Base-by-base conservation (phyloP, 1,140 invertebrate genomes). In the Homarus americanus region DNA sequence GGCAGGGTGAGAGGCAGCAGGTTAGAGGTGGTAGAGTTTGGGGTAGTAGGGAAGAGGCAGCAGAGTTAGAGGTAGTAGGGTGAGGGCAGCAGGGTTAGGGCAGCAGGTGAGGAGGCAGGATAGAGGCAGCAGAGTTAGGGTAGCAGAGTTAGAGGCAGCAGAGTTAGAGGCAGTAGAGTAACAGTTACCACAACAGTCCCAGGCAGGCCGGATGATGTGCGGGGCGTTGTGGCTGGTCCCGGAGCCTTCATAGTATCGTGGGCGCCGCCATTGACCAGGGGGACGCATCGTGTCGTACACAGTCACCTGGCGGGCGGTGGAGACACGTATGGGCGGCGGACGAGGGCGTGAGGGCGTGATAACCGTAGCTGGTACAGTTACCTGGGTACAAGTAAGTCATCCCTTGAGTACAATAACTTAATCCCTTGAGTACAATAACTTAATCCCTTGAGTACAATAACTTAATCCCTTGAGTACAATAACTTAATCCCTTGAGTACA, bases 231-330 rank as follows among this genome's bases (percentile, higher is more conserved):
- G 41, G 93, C 94, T 20, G 94, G 94, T 76, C 91, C 93, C 63
- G 94, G 93, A 76, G 93, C 93, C 63, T 93, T 95, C 53, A 91
- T 95, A 76, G 94, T 95, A 17, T 94, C 94, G 2, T 95, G 95
- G 95, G 94, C 93, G 91, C 94, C 94, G 41, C 95, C 95, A 17
- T 17, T 93, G 94, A 66, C 93, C 93, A 20, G 95, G 95, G 92
- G 95, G 95, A 24, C 91, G 94, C 82, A 93, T 95, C 34, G 94
- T 92, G 10, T 94, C 94, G 82, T 95, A 95, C 92, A 94, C 93
- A n/a, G 91, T 95, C 53, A 95, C 97, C 93, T 97, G 97, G 96
- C 96, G 96, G 91, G 95, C 96, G 92, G 95, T 97, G 75, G 97
- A 84, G 44, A 63, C 84, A 9, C 44, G 69, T n/a, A 24, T 88